Conservation (phyloP, 2,797 vertebrate genomes). For the Malurus splendens region DNA sequence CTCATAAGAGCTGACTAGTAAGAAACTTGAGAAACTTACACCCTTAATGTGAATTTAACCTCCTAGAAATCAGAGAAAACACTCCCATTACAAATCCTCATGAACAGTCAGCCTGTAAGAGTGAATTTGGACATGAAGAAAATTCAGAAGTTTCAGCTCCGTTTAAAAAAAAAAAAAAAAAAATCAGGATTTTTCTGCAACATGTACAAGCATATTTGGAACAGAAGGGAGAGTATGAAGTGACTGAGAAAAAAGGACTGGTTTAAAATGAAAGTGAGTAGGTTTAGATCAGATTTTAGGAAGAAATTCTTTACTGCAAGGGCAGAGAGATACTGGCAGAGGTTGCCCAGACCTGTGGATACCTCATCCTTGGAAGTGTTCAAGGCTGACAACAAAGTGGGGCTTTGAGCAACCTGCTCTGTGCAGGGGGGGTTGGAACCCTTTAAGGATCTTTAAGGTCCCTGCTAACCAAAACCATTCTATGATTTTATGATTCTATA, state of each 20-base stretch:
- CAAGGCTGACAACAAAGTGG: background rate
- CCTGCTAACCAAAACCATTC: background rate
- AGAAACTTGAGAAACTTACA: background rate
- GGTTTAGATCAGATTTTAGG: background rate
- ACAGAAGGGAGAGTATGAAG: background rate
- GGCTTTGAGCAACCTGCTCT: background rate
- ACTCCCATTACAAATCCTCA: background rate
- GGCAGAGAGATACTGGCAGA: no score
- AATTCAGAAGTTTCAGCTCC: background rate
- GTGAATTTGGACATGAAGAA: background rate
- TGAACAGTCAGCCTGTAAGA: background rate
- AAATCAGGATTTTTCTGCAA: background rate
- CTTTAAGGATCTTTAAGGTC: background rate
- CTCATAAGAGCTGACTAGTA: background rate
- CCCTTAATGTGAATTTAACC: background rate
- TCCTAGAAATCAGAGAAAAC: background rate
- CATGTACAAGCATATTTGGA: fast-evolving
- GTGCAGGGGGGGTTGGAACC: fast-evolving
- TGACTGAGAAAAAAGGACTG: background rate
- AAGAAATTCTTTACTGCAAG: background rate
- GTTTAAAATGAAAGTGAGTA: background rate
- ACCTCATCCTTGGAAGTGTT: background rate
- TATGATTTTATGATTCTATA: background rate
- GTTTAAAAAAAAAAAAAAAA: background rate
- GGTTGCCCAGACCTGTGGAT: background rate